Conservation (phyloP, 1,140 invertebrate species). For the Drosophila nasuta region DNA sequence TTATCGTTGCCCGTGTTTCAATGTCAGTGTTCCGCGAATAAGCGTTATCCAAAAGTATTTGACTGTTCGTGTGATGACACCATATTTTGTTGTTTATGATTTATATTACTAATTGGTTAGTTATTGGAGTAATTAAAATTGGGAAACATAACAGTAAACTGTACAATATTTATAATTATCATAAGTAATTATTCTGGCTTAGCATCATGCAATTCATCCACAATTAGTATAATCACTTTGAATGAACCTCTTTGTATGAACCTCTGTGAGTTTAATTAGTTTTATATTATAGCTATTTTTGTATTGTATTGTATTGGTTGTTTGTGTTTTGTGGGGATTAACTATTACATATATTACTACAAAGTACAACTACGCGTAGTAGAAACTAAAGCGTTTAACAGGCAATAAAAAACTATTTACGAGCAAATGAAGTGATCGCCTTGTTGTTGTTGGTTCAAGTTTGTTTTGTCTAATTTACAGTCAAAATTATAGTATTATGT, state of each 20-base stretch:
- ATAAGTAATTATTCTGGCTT: slow-evolving; percentile 16
- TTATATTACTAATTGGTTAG: neutral
- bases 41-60: neutral
- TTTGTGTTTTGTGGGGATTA: slow-evolving; percentile 24
- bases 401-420: slow-evolving; percentile 48
- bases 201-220: slow-evolving; percentile 54
- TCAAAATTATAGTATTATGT: slow-evolving; percentile 13
- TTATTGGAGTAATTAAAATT: slow-evolving; percentile 24
- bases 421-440: slow-evolving; percentile 67
- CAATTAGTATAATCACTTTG: slow-evolving; percentile 32
- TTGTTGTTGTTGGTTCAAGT: slow-evolving; percentile 22
- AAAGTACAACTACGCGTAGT: slow-evolving; percentile 21
- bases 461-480: slow-evolving; percentile 30
- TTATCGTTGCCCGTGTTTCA: slow-evolving; percentile 24
- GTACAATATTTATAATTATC: slow-evolving; percentile 11
- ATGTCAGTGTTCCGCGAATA: slow-evolving; percentile 31
- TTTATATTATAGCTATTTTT: slow-evolving; percentile 32
- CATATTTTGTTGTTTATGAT: neutral
- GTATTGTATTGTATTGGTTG: slow-evolving; percentile 8
- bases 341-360: slow-evolving; percentile 7
- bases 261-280: slow-evolving; percentile 23
- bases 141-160: slow-evolving; percentile 32
- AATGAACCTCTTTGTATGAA: neutral
- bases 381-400: slow-evolving; percentile 33
- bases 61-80: neutral